These are phyloP conservation scores for Jaculus jaculus DNA, from an alignment of 2,113 vertebrate genomes.

Conservation along the genomic window DNA sequence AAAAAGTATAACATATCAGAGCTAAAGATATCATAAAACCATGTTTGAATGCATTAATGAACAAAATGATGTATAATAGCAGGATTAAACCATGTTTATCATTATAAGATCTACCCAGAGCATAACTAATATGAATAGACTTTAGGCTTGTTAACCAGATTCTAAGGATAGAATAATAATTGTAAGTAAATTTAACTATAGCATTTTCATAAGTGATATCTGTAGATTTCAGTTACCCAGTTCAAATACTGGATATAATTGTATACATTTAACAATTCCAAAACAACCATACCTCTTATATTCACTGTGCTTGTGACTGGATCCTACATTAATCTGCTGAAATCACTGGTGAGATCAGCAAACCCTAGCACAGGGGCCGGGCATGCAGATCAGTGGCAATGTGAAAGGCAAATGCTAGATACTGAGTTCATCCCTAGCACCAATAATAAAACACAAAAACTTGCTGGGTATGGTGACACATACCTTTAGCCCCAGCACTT, in stretches of 20 bases:
- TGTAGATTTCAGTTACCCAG: neutral
- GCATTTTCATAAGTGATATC: neutral
- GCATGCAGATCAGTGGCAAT: neutral
- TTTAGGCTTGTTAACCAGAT: neutral
- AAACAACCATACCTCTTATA: neutral
- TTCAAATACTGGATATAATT: slow-evolving; percentile 5
- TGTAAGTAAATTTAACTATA: neutral
- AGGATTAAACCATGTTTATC: neutral
- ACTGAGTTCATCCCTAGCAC: neutral
- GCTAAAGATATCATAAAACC: slow-evolving; percentile 12
- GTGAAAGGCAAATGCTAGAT: neutral
- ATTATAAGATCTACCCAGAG: neutral
- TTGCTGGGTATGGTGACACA: too few relatives aligned
- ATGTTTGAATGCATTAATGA: neutral
- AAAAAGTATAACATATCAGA: neutral
- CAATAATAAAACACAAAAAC: neutral
- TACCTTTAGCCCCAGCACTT: too few relatives aligned
- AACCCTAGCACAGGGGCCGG: neutral
- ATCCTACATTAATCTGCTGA: neutral
- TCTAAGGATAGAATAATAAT: neutral
- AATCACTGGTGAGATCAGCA: neutral
- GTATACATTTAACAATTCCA: neutral
- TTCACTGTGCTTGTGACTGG: neutral
- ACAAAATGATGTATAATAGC: neutral
- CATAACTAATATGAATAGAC: neutral